phyloP scores from a whole-genome alignment of 2,113 vertebrate genomes.

The Turdus rufiventris region DNA sequence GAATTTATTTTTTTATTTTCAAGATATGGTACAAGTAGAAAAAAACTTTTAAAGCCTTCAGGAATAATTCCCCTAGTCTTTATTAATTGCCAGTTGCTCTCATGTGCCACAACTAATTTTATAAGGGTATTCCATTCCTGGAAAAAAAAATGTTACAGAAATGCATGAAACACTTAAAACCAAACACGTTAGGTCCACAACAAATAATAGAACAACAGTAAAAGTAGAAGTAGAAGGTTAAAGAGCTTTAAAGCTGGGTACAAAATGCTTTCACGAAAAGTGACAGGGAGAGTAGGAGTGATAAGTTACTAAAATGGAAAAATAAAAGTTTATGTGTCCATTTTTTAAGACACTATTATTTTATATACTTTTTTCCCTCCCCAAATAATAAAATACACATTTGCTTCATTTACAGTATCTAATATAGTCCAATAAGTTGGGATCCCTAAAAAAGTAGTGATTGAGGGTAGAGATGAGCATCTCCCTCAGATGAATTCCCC shows the following conservation, averaged over 20 bases:
- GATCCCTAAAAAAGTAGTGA: not conserved
- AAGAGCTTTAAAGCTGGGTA: not conserved
- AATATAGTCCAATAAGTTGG: not conserved
- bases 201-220: not conserved
- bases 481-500: not conserved
- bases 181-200: not conserved
- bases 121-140: not conserved
- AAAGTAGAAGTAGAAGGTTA: not conserved
- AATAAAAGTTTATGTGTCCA: not conserved
- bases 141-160: not conserved
- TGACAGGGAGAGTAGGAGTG: not conserved
- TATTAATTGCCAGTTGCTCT: not conserved
- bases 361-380: not conserved
- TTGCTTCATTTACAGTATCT: not conserved
- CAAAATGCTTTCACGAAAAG: not conserved
- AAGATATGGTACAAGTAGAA: not conserved
- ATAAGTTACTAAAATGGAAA: not conserved
- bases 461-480: not conserved
- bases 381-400: not conserved
- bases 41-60: not conserved
- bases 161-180: not conserved
- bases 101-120: not conserved
- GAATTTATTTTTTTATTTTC: not conserved
- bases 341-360: not conserved
- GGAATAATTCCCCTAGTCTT: not conserved